Percentiles rank a stretch among this genome's conserved stretches.
These are phyloP conservation scores for Cyprinus carpio DNA, from an alignment of 2,113 vertebrate species.

Conservation along the genomic window DNA sequence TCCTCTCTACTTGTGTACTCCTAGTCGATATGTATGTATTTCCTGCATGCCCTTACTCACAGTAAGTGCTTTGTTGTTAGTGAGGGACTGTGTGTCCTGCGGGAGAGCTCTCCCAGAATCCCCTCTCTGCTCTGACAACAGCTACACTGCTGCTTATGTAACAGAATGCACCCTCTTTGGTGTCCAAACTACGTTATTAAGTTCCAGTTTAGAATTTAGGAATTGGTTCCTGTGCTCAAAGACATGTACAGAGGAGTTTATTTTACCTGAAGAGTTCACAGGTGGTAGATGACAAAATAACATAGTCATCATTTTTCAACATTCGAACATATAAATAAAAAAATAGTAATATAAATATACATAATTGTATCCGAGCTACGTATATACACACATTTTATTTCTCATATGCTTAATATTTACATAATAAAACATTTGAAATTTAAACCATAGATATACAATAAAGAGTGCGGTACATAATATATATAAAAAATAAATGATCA, in stretches of 20 bases:
- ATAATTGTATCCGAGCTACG: no score
- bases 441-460: no score
- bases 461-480: no score
- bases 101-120: slow-evolving; percentile 10
- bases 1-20: background rate
- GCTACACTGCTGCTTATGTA: slow-evolving; percentile 33
- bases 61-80: slow-evolving; percentile 16
- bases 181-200: slow-evolving; percentile 9
- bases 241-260: background rate
- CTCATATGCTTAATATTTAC: no score
- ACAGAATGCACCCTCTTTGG: background rate
- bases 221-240: background rate
- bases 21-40: background rate
- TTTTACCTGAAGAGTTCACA: background rate
- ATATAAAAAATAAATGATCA: no score
- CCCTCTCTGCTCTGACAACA: slow-evolving; percentile 2
- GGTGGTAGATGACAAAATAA: background rate
- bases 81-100: no score
- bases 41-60: background rate
- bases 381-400: no score
- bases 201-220: no score
- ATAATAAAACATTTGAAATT: no score
- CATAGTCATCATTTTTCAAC: no score
- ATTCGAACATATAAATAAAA: no score
- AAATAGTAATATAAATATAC: no score